Base-by-base conservation (phyloP, 2,888 invertebrate species). In the Neoscelio sp. region DNA sequence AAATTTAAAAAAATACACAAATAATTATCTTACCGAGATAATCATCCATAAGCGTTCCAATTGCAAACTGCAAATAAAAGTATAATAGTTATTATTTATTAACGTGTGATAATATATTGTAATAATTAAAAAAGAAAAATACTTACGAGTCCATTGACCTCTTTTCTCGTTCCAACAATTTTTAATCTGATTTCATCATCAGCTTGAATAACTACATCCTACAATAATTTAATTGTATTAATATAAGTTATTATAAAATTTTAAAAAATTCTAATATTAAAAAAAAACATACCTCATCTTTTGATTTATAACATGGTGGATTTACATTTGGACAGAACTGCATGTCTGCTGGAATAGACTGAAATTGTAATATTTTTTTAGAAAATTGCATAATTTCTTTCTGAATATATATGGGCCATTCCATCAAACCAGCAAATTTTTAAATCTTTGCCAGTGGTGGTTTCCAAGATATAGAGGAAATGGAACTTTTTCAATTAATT, bases 331-430 rank as follows among this genome's bases (percentile, higher is more conserved):
- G 98, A 90, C 99, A 99, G 91, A 99, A 99, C 89, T 99, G 98
- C 98, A 99, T 99, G 90, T 99, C 99, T 12, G 98, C 96, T 56
- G 99, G 99, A 85, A 99, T 99, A 1, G 98, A 98, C 97, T 98
- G 91, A 65, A 91, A 90, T 81, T 18, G 12, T 64, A n/a, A n/a
- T n/a, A n/a, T n/a, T n/a, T n/a, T n/a, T n/a, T n/a, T 13, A 68
- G 50, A 50, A 26, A 30, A 44, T 12, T n/a, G n/a, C n/a, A n/a
- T n/a, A n/a, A n/a, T n/a, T n/a, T n/a, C n/a, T n/a, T n/a, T n/a
- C n/a, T n/a, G n/a, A n/a, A n/a, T n/a, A n/a, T n/a, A n/a, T n/a
- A n/a, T n/a, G n/a, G n/a, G n/a, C n/a, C n/a, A n/a, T n/a, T n/a
- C n/a, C n/a, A n/a, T n/a, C n/a, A n/a, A n/a, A n/a, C n/a, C n/a